These are phyloP conservation scores for Leptatherina wallacei DNA, from an alignment of 2,797 vertebrate species.

Conservation along the genomic window DNA sequence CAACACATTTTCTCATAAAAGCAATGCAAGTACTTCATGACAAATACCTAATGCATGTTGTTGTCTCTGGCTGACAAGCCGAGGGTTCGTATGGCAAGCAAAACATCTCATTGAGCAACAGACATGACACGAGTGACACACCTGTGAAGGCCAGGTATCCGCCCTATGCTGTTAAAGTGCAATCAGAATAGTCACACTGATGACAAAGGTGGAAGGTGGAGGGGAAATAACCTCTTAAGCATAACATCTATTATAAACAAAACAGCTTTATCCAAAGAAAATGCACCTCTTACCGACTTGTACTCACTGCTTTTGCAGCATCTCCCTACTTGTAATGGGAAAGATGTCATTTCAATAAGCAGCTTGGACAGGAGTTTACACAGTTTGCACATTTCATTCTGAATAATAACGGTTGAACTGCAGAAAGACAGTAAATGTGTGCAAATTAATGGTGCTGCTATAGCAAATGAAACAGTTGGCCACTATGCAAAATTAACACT, in stretches of 20 bases:
- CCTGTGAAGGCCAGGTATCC: conserved; percentile 36
- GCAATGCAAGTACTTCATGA: not conserved
- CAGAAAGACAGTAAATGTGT: conserved; percentile 27
- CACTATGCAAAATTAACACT: not conserved
- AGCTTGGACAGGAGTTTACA: conserved; percentile 49
- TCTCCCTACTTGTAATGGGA: conserved; percentile 32
- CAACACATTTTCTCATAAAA: not conserved
- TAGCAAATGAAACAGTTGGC: conserved; percentile 11
- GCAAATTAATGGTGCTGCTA: conserved; percentile 1
- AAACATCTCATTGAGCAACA: conserved; percentile 13
- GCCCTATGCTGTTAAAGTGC: not conserved
- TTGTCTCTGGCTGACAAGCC: not conserved
- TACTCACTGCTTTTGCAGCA: conserved; percentile 26
- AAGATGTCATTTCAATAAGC: conserved; percentile 53
- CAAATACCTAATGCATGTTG: not conserved
- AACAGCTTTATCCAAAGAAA: conserved; percentile 29
- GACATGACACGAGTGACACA: conserved; percentile 22
- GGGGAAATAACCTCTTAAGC: conserved; percentile 6
- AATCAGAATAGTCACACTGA: not conserved
- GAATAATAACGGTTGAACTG: conserved; percentile 36
- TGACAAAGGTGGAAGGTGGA: not conserved
- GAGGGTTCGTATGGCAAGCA: conserved; percentile 22
- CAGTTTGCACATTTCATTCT: conserved; percentile 57
- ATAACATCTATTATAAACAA: conserved; percentile 23
- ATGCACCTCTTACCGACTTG: conserved; percentile 48